Evolutionary conservation across 1,140 invertebrate genomes (phyloP).

Genomic region (Bombus waltoni): DNA sequence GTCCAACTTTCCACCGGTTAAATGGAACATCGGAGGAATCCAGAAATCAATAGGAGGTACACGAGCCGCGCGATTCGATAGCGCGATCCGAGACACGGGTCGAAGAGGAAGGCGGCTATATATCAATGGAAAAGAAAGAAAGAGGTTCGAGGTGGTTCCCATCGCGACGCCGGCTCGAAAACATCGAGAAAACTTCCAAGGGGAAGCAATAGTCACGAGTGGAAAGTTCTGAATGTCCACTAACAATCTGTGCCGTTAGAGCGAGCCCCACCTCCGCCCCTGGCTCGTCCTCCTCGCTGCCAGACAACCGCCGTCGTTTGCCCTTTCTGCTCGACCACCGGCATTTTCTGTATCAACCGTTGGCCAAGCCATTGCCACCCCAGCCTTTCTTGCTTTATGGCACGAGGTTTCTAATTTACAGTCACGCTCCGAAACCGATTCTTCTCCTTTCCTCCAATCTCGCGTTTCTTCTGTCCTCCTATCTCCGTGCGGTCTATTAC

Average conservation of each 20-base stretch:
- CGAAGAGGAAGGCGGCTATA: conserved; percentile 16
- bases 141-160: conserved; percentile 4
- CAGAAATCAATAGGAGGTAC: neutral
- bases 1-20: neutral
- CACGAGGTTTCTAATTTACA: conserved; percentile 64
- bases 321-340: neutral
- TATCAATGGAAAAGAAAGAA: neutral
- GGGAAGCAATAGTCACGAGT: conserved; percentile 72
- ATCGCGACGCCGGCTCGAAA: conserved; percentile 50
- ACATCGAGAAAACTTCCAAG: conserved; percentile 70
- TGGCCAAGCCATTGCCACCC: conserved; percentile 29
- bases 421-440: conserved; percentile 36
- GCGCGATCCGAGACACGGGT: neutral
- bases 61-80: neutral
- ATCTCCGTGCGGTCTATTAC: conserved; percentile 32
- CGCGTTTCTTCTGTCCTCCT: conserved; percentile 17
- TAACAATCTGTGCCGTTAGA: conserved; percentile 71
- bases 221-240: conserved; percentile 76
- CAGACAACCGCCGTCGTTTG: neutral
- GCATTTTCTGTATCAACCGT: conserved; percentile 35
- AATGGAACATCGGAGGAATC: neutral
- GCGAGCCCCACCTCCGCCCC: neutral
- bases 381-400: conserved; percentile 31
- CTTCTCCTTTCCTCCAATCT: neutral
- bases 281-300: neutral